A percentile compares a stretch with the other conserved stretches of the same genome.
Conservation (phyloP, 2,113 vertebrate species). For the Platysteira castanea region DNA sequence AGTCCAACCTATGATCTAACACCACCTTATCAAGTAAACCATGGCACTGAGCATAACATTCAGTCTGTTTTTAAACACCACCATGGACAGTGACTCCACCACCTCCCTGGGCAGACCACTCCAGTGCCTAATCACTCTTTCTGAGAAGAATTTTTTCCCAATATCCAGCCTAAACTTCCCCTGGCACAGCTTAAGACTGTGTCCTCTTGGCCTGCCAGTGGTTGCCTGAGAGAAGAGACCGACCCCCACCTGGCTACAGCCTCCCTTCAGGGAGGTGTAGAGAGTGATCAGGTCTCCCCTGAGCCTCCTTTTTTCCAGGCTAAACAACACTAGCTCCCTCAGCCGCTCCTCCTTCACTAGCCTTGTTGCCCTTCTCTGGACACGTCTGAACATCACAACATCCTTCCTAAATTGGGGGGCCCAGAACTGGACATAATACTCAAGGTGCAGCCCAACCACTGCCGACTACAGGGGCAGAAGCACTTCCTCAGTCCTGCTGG, state of each 20-base stretch:
- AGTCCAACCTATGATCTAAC: background rate
- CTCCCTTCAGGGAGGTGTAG: background rate
- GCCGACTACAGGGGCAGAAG: background rate
- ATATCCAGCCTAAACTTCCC: background rate
- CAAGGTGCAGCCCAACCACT: background rate
- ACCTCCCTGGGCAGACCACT: background rate
- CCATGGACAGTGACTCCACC: background rate
- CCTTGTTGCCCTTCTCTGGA: background rate
- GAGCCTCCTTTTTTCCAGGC: background rate
- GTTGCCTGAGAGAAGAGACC: background rate
- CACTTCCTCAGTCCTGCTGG: background rate
- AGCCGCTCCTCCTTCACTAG: background rate
- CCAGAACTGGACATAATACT: background rate
- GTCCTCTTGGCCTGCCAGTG: background rate
- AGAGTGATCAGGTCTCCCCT: too few relatives aligned
- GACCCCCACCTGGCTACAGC: fast-evolving
- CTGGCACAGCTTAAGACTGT: background rate
- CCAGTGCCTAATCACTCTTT: background rate
- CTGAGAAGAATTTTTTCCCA: background rate
- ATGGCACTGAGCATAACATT: background rate
- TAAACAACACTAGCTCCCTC: background rate
- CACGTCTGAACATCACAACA: fast-evolving
- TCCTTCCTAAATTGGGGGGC: too few relatives aligned
- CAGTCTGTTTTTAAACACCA: background rate
- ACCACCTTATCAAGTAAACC: background rate